A percentile compares a stretch with the other conserved stretches of the same genome.
Evolutionary conservation across 2,888 invertebrate genomes (phyloP).

Genomic region (Drosophila histrio): DNA sequence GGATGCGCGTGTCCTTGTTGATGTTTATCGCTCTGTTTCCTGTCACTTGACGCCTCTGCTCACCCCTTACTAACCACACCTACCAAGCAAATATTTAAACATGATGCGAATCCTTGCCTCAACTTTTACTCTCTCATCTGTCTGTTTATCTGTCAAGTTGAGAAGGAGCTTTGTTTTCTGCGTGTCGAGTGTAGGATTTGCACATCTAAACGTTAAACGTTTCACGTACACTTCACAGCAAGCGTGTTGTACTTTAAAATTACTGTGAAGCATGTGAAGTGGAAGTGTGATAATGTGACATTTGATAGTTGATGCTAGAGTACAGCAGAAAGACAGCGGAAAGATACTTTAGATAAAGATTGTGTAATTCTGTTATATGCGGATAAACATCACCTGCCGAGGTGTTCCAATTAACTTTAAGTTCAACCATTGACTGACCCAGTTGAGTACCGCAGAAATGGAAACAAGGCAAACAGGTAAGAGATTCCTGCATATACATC

Average conservation of each 20-base stretch:
- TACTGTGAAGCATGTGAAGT: constrained; percentile 5
- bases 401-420: not conserved
- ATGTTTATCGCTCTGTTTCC: constrained; percentile 21
- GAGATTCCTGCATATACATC: not conserved
- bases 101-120: constrained; percentile 29
- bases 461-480: not conserved
- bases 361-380: not conserved
- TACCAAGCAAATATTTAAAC: constrained; percentile 57
- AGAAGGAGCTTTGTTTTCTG: constrained; percentile 18
- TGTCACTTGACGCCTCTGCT: constrained; percentile 8
- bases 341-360: too few relatives aligned
- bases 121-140: not conserved
- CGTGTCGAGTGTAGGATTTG: constrained; percentile 34
- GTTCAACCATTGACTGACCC: not conserved
- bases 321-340: too few relatives aligned
- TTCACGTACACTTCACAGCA: constrained; percentile 30
- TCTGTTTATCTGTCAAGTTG: constrained; percentile 26
- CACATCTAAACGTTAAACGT: constrained; percentile 51
- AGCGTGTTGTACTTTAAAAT: constrained; percentile 21
- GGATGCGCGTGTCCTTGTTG: constrained; percentile 25
- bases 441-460: not conserved
- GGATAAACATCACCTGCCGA: not conserved
- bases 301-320: not conserved
- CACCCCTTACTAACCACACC: not conserved
- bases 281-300: constrained; percentile 22